phyloP scores from a whole-genome alignment of 1,140 invertebrate species.

The Macrostomum lignano region DNA sequence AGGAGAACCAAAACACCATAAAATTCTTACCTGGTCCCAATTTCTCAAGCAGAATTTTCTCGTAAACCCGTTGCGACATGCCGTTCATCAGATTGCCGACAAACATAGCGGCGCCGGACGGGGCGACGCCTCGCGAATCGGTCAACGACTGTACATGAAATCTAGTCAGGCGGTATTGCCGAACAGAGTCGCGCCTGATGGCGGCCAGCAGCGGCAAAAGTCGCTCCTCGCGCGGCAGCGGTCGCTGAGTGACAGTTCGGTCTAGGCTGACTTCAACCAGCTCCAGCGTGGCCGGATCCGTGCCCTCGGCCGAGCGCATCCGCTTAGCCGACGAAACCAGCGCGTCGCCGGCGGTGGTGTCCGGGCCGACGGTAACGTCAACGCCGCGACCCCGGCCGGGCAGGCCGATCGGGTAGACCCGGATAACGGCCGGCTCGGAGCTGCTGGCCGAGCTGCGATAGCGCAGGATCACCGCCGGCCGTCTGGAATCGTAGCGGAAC shows the following conservation, averaged over 20 bases:
- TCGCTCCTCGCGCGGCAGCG: conserved; percentile 51
- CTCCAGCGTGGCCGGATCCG: conserved; percentile 39
- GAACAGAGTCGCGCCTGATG: conserved; percentile 54
- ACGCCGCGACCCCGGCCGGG: no score
- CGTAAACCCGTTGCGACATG: conserved; percentile 78
- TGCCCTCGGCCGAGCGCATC: conserved; percentile 18
- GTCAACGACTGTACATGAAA: conserved; percentile 90
- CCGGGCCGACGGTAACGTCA: no score
- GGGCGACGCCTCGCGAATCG: conserved; percentile 80
- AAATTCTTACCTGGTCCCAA: conserved; percentile 71
- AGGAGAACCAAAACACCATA: no score
- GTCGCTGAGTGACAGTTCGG: conserved; percentile 65
- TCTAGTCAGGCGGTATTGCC: conserved; percentile 82
- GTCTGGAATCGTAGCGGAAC: conserved; percentile 43
- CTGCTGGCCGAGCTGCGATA: no score
- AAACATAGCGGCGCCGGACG: conserved; percentile 73
- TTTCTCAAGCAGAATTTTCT: conserved; percentile 77
- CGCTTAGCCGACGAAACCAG: no score
- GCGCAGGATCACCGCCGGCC: conserved; percentile 72
- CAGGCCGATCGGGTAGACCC: no score
- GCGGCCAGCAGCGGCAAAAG: conserved; percentile 63
- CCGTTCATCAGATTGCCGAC: conserved; percentile 87
- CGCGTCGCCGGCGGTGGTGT: no score
- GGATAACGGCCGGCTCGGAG: no score
- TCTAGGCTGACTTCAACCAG: conserved; percentile 78